Evolutionary conservation across 1,140 invertebrate species (phyloP).

Genomic region (Drusus annulatus): DNA sequence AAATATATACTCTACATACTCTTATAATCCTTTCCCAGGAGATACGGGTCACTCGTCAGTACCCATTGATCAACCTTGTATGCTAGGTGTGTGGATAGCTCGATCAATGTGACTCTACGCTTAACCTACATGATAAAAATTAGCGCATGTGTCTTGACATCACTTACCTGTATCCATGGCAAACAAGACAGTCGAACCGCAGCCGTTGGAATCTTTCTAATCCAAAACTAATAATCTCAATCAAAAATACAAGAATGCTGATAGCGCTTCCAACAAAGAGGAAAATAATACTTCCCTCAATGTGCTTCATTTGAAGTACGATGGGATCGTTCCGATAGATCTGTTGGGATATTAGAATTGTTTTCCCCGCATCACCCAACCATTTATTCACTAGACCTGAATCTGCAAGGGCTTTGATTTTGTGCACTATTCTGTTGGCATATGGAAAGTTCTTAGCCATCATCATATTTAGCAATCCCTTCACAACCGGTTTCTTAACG

Average conservation of each 20-base stretch:
- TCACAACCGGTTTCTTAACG: neutral
- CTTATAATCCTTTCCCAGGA: too few relatives aligned
- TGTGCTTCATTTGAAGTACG: conserved; percentile 18
- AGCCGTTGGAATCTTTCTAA: too few relatives aligned
- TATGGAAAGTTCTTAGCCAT: conserved; percentile 25
- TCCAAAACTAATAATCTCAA: neutral
- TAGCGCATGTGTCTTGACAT: too few relatives aligned
- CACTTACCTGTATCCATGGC: too few relatives aligned
- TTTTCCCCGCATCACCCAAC: neutral
- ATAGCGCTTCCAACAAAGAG: neutral
- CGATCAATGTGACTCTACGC: too few relatives aligned
- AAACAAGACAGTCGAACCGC: too few relatives aligned
- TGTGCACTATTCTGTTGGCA: neutral
- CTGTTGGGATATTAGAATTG: neutral
- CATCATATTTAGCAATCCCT: neutral
- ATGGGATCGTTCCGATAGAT: conserved; percentile 2
- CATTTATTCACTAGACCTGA: conserved; percentile 9
- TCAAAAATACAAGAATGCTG: neutral
- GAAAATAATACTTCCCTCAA: conserved; percentile 8
- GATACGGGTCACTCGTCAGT: too few relatives aligned
- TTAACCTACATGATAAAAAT: too few relatives aligned
- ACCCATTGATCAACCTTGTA: too few relatives aligned
- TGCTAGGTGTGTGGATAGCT: too few relatives aligned
- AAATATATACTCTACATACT: too few relatives aligned
- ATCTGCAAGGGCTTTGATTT: neutral